Evolutionary conservation across 2,113 vertebrate species (phyloP).

Genomic region (Apeltes quadracus): DNA sequence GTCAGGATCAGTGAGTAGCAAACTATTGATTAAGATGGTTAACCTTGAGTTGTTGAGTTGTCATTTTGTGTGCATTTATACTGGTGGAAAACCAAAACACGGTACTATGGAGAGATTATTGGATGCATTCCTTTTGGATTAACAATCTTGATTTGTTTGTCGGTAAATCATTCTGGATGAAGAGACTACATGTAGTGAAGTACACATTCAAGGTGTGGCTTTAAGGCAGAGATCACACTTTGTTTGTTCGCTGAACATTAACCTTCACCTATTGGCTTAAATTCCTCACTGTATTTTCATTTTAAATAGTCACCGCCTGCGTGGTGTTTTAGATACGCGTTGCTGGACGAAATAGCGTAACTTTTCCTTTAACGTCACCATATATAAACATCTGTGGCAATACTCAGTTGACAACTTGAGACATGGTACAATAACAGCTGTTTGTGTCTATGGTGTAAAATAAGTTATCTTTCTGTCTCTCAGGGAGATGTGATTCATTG

Average conservation of each 20-base stretch:
- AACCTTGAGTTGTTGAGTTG: not conserved
- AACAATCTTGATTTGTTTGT: not conserved
- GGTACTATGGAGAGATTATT: not conserved
- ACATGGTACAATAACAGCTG: not conserved
- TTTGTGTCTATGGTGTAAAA: constrained; percentile 1
- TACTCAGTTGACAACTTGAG: not conserved
- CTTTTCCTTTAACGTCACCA: not conserved
- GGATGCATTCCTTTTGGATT: not conserved
- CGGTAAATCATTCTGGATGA: not conserved
- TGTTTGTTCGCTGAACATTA: not conserved
- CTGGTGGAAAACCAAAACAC: not conserved
- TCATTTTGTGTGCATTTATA: not conserved
- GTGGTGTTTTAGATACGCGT: not conserved
- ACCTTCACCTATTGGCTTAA: not conserved
- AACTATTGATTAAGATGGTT: not conserved
- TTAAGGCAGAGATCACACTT: not conserved
- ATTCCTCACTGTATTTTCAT: not conserved
- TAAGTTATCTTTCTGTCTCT: not conserved
- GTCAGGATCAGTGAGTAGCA: not conserved
- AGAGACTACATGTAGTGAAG: not conserved
- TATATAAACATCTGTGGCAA: not conserved
- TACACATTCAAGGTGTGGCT: not conserved
- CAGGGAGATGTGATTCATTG: not conserved
- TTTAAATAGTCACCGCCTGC: not conserved
- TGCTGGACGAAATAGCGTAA: not conserved